Conservation (phyloP, 2,797 vertebrate genomes). For the Smutsia temminckii region DNA sequence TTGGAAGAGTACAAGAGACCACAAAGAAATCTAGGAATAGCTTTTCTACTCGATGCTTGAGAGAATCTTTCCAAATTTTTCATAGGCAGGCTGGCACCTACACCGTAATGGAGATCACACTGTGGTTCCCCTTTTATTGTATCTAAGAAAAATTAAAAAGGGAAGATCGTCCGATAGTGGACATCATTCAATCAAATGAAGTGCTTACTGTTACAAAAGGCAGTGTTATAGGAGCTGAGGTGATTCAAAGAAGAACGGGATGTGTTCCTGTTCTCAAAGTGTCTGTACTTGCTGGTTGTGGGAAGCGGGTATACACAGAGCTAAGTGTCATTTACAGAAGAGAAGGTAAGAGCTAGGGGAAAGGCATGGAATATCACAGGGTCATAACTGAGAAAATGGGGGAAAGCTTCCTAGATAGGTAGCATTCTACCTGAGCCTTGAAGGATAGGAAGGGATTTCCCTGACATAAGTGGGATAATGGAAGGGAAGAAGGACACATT, state of each 20-base stretch:
- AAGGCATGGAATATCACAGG: not conserved
- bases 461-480: not conserved
- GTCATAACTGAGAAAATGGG: not conserved
- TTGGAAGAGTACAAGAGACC: not conserved
- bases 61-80: conserved; percentile 7
- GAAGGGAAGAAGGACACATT: not conserved
- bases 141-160: not conserved
- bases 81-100: not conserved
- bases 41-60: not conserved
- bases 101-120: not conserved
- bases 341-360: not conserved
- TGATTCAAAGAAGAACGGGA: not conserved
- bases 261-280: not conserved
- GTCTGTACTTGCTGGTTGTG: not conserved
- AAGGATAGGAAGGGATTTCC: not conserved
- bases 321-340: not conserved
- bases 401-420: not conserved
- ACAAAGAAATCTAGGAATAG: not conserved
- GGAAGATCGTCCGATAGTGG: not conserved
- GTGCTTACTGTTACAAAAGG: not conserved
- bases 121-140: not conserved
- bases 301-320: not conserved
- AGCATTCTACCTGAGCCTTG: not conserved
- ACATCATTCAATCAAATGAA: not conserved
- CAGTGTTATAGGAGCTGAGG: not conserved